phyloP scores from a whole-genome alignment of 2,797 vertebrate species.

The Hyperoplus immaculatus region DNA sequence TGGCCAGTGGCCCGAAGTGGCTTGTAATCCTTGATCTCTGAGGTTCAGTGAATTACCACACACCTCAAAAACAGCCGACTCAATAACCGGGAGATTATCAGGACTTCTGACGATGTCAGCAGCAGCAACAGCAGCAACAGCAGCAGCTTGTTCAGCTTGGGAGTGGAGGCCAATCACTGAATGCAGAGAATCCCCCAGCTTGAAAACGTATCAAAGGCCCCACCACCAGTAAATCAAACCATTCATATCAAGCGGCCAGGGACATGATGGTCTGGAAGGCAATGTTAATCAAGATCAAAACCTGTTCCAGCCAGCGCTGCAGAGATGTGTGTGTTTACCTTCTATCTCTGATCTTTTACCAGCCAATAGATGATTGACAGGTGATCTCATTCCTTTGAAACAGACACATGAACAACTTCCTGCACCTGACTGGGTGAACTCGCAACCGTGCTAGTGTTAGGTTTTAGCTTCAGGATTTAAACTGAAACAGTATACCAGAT shows the following conservation, averaged over 20 bases:
- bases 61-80: slow-evolving; percentile 75
- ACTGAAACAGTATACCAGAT: not conserved
- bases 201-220: slow-evolving; percentile 48
- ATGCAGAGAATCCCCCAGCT: slow-evolving; percentile 54
- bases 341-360: slow-evolving; percentile 41
- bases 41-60: slow-evolving; percentile 77
- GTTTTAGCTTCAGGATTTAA: slow-evolving; percentile 7
- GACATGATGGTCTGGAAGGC: slow-evolving; percentile 28
- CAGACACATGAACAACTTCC: slow-evolving; percentile 5
- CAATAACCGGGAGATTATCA: slow-evolving; percentile 78
- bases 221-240: slow-evolving; percentile 43
- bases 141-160: slow-evolving; percentile 64
- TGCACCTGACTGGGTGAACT: slow-evolving; percentile 3
- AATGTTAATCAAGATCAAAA: slow-evolving; percentile 9
- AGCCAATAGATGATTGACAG: slow-evolving; percentile 45
- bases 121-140: slow-evolving; percentile 67
- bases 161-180: slow-evolving; percentile 52
- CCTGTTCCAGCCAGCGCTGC: not conserved
- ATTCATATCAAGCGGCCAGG: slow-evolving; percentile 19
- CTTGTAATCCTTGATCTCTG: slow-evolving; percentile 80
- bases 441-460: not conserved
- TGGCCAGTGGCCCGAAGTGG: slow-evolving; percentile 67
- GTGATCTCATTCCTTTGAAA: slow-evolving; percentile 26
- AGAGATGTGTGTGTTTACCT: slow-evolving; percentile 29
- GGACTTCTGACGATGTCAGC: slow-evolving; percentile 79